Conservation (phyloP, 2,113 vertebrate species). For the Planiliza haematocheilus region DNA sequence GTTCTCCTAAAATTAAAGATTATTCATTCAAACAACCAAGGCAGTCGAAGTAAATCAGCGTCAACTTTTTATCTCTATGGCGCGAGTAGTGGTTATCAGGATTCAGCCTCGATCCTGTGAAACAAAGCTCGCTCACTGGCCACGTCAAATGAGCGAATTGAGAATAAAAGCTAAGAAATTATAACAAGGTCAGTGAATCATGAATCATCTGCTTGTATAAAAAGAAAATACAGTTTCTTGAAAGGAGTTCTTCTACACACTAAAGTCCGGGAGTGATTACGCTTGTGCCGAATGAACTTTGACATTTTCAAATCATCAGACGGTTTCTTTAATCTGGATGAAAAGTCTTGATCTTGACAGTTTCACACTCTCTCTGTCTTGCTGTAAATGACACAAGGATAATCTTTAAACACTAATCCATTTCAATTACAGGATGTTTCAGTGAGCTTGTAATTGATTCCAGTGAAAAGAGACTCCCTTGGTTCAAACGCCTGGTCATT, state of each 20-base stretch:
- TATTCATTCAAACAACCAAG: not conserved
- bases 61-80: too few relatives aligned
- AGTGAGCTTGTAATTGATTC: slow-evolving; percentile 62
- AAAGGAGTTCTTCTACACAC: too few relatives aligned
- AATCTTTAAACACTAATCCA: slow-evolving; percentile 69
- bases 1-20: not conserved
- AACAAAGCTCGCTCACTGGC: too few relatives aligned
- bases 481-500: slow-evolving; percentile 34
- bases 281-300: too few relatives aligned
- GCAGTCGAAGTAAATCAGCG: too few relatives aligned
- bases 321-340: slow-evolving; percentile 1
- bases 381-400: slow-evolving; percentile 3
- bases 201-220: not conserved
- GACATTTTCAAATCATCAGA: not conserved
- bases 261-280: too few relatives aligned
- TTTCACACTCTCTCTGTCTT: slow-evolving; percentile 4
- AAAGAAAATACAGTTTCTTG: not conserved
- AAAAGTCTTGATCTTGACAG: not conserved
- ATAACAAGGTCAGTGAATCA: not conserved
- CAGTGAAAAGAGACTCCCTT: slow-evolving; percentile 44
- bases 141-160: not conserved
- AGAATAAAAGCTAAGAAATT: not conserved
- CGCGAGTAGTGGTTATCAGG: too few relatives aligned
- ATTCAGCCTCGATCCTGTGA: too few relatives aligned
- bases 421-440: slow-evolving; percentile 78